phyloP scores from a whole-genome alignment of 2,113 vertebrate genomes.

The Speoplatyrhinus poulsoni region DNA sequence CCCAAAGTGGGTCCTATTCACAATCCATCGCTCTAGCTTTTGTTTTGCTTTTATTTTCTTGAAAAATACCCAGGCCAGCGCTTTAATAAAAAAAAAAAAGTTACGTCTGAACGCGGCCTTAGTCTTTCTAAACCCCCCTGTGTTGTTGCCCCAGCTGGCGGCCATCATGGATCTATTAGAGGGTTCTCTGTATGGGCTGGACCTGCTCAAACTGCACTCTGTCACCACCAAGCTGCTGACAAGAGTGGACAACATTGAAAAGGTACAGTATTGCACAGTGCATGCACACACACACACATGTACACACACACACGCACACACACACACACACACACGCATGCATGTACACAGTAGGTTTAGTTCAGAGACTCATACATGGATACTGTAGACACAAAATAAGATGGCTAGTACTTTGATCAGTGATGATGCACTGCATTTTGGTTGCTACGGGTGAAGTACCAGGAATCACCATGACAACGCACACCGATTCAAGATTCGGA shows the following conservation, averaged over 20 bases:
- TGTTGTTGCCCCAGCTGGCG: slow-evolving; percentile 77
- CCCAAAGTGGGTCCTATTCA: too few relatives aligned
- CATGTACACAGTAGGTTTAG: not conserved
- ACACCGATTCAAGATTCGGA: too few relatives aligned
- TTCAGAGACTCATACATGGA: not conserved
- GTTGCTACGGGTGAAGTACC: too few relatives aligned
- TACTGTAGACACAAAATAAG: not conserved
- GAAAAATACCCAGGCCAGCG: too few relatives aligned
- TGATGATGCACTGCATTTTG: too few relatives aligned
- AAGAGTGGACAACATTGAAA: slow-evolving; percentile 86
- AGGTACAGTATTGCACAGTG: slow-evolving; percentile 73
- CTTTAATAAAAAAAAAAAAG: too few relatives aligned
- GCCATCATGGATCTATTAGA: slow-evolving; percentile 89
- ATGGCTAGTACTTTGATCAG: not conserved
- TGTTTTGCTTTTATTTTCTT: too few relatives aligned
- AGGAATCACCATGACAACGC: too few relatives aligned
- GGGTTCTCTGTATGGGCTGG: slow-evolving; percentile 88
- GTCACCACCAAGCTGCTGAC: slow-evolving; percentile 89
- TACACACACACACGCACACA: not conserved
- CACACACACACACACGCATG: not conserved
- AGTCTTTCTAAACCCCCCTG: not conserved
- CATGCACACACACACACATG: not conserved
- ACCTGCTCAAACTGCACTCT: slow-evolving; percentile 89
- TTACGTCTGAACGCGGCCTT: too few relatives aligned
- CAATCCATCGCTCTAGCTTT: too few relatives aligned